phyloP scores from a whole-genome alignment of 2,797 vertebrate species.

The Melanotaenia parkinsoni region DNA sequence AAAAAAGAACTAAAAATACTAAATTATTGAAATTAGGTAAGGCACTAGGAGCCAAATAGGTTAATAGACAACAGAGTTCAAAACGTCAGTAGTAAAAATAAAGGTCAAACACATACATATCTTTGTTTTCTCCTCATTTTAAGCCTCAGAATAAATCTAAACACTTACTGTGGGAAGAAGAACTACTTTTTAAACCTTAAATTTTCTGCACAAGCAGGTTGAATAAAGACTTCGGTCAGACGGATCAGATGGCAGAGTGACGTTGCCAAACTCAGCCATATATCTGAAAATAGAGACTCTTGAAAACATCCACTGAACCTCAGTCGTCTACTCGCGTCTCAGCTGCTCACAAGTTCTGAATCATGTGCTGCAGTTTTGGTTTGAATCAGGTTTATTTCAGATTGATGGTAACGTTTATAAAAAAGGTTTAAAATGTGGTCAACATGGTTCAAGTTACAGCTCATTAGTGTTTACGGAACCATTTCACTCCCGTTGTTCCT shows the following conservation, averaged over 20 bases:
- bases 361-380: neutral
- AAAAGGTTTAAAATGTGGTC: neutral
- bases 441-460: rapidly evolving
- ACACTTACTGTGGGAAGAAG: neutral
- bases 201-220: neutral
- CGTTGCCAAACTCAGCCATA: neutral
- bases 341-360: neutral
- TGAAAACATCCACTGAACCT: neutral
- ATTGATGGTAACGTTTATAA: neutral
- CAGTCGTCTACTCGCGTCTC: neutral
- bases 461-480: neutral
- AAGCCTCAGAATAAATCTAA: neutral
- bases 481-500: conserved; percentile 17
- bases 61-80: conserved; percentile 2
- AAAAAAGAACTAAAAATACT: neutral
- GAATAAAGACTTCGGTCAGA: neutral
- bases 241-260: neutral
- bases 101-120: neutral
- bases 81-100: conserved; percentile 18
- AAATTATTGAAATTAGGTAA: conserved; percentile 38
- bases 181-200: neutral
- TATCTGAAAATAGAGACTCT: neutral
- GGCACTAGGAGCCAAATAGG: conserved; percentile 51
- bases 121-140: too few species aligned
- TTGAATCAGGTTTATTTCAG: neutral